A percentile compares a stretch with the other conserved stretches of the same genome.
These are phyloP conservation scores for Ceyx margarethae DNA, from an alignment of 2,113 vertebrate species.

Conservation along the genomic window DNA sequence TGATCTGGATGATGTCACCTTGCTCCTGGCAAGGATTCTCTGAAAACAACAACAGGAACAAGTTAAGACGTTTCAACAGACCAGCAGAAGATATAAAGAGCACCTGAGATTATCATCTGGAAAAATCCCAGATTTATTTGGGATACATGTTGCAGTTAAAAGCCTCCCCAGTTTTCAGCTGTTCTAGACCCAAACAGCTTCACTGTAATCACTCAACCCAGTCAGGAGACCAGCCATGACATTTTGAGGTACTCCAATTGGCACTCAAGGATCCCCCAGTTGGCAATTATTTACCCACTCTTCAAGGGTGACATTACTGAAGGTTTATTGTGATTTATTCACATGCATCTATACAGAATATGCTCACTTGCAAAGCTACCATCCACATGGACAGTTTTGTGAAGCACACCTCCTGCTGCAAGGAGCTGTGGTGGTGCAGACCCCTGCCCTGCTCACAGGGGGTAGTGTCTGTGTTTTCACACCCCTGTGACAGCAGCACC, in stretches of 20 bases:
- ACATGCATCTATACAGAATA: no score
- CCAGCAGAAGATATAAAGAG: background rate
- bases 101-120: background rate
- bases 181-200: background rate
- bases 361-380: no score
- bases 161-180: background rate
- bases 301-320: background rate
- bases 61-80: background rate
- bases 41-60: slow-evolving; percentile 53
- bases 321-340: background rate
- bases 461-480: no score
- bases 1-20: slow-evolving; percentile 99
- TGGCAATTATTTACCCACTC: background rate
- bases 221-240: background rate
- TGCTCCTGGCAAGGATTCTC: slow-evolving; percentile 99
- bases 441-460: no score
- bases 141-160: background rate
- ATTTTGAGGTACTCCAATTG: background rate
- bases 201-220: background rate
- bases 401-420: background rate
- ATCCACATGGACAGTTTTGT: background rate
- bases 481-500: background rate
- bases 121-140: background rate
- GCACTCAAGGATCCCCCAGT: background rate
- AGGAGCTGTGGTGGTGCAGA: background rate